Conservation (phyloP, 2,797 vertebrate species). For the Coreius guichenoti region DNA sequence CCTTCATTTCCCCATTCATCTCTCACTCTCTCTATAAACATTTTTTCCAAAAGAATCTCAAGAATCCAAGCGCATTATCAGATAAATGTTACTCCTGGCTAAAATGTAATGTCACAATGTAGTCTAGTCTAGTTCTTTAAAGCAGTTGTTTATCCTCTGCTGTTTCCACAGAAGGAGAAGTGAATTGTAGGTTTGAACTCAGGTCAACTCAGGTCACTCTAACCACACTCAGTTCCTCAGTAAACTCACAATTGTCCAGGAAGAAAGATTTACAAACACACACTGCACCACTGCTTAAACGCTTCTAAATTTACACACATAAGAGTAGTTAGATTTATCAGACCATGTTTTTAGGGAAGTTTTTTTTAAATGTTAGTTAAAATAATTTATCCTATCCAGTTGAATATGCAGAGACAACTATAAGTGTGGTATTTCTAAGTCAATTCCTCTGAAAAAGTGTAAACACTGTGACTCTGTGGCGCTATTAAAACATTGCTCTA, state of each 20-base stretch:
- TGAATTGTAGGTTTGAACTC: conserved; percentile 7
- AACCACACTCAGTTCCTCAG: conserved; percentile 22
- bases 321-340: neutral
- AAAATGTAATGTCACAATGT: neutral
- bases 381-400: neutral
- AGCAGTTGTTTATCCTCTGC: conserved; percentile 24
- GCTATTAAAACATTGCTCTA: conserved; percentile 20
- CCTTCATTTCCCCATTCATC: neutral
- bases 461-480: neutral
- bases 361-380: neutral
- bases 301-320: neutral
- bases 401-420: neutral
- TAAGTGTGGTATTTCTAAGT: neutral
- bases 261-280: neutral
- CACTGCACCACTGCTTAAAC: neutral
- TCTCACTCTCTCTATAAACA: neutral
- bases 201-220: conserved; percentile 30
- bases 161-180: conserved; percentile 29
- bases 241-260: neutral
- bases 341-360: neutral
- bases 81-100: neutral
- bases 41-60: neutral
- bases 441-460: neutral
- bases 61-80: conserved; percentile 6
- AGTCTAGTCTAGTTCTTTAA: conserved; percentile 24